Base-by-base conservation (phyloP, 2,888 invertebrate species). In the Pseudococcus jackbeardsleyi region DNA sequence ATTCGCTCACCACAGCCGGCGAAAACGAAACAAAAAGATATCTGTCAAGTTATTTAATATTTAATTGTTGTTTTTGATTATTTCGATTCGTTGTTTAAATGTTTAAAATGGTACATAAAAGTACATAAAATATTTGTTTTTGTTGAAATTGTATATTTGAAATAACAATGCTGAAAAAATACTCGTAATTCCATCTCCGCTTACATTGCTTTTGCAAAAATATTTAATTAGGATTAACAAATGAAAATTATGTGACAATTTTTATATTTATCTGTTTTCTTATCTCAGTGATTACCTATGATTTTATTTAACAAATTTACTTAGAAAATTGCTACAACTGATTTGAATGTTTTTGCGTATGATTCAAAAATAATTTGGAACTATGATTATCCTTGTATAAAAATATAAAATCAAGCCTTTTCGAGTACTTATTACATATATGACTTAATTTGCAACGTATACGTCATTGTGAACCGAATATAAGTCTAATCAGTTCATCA, bases 371-470 rank as follows among this genome's bases (percentile, higher is more conserved):
- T 50, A 15, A 50, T 11, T 7, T n/a, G 54, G 54, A 54, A 12
- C n/a, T 54, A 54, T 54, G 54, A 54, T 54, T 54, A 54, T n/a
- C n/a, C n/a, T 0, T n/a, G 54, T 54, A 54, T 54, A 54, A 54
- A 54, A 54, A 54, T 54, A 54, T 54, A 54, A 54, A 54, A 54
- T n/a, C 54, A 54, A 54, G 54, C 54, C 17, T 54, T 54, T 54
- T n/a, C 15, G 54, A 54, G 54, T 50, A 54, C n/a, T n/a, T 54
- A 54, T 7, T 42, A 6, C 4, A n/a, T 54, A 6, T 17, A n/a
- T 54, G 8, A n/a, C n/a, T 54, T 4, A 12, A 54, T 54, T 50
- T 54, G 54, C 17, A n/a, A 54, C n/a, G 5, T 50, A 50, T 19
- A 22, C 26, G 22, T 22, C 9, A 64, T 64, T 3, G 17, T 59